Evolutionary conservation across 2,797 vertebrate genomes (phyloP).

Genomic region (Tiaroga cobitis): DNA sequence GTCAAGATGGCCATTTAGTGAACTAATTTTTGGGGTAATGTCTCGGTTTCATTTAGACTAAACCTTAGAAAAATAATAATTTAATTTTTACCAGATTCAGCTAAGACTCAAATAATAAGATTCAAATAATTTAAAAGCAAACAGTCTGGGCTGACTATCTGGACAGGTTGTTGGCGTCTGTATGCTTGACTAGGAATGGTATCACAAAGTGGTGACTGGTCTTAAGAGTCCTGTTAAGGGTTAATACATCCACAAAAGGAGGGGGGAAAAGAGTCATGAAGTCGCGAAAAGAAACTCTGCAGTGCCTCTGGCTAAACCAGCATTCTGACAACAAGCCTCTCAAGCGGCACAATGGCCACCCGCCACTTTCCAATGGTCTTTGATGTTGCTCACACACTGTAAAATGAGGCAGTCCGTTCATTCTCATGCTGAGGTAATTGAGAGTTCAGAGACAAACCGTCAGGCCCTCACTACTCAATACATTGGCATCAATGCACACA

Average conservation of each 20-base stretch:
- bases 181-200: slow-evolving; percentile 15
- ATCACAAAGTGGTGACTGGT: slow-evolving; percentile 15
- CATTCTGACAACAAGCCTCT: slow-evolving; percentile 39
- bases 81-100: neutral
- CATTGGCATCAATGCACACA: slow-evolving; percentile 16
- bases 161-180: slow-evolving; percentile 4
- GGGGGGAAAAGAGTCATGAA: slow-evolving; percentile 13
- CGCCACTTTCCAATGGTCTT: slow-evolving; percentile 45
- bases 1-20: neutral
- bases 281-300: slow-evolving; percentile 7
- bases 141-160: slow-evolving; percentile 18
- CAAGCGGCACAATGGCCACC: slow-evolving; percentile 5
- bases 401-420: slow-evolving; percentile 40
- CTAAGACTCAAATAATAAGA: slow-evolving; percentile 12
- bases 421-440: slow-evolving; percentile 43
- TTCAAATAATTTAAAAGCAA: slow-evolving; percentile 1
- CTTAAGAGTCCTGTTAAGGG: slow-evolving; percentile 33
- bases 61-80: slow-evolving; percentile 21
- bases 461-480: slow-evolving; percentile 22
- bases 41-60: neutral
- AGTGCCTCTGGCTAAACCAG: slow-evolving; percentile 40
- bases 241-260: slow-evolving; percentile 34
- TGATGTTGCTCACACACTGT: slow-evolving; percentile 47
- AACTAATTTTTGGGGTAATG: neutral
- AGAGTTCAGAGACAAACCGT: slow-evolving; percentile 50